Evolutionary conservation across 2,113 vertebrate species (phyloP), one percentile per base, ranked within the genome.

Genomic region (Elaphurus davidianus): DNA sequence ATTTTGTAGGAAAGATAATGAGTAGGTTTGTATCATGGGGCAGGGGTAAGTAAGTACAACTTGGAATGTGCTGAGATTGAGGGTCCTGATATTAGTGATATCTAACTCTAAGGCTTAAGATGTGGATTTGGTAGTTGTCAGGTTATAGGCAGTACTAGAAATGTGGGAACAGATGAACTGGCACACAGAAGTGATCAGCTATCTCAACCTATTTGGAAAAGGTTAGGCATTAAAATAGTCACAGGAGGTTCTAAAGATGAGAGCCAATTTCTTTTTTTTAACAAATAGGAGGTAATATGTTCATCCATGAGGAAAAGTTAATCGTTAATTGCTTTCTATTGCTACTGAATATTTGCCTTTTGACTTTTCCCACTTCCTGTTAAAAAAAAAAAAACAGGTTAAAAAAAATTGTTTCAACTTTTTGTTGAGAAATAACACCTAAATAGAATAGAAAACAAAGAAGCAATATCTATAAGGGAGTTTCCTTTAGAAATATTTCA

Each of bases 401-500:
- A 55, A 12, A 55, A 82, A 85, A 85, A 95, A 50, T 40, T 81
- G 52, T 64, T 97, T 91, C 25, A 64, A 76, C 50, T 33, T 90
- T 90, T 93, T 1, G 94, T 67, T 94, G 85, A 92, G 64, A 81
- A 94, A 94, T 96, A 91, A 85, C 15, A 36, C 74, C 64, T 94
- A 43, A 62, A 81, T 19, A 90, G 85, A 62, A 81, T 15, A 90
- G 85, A 30, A 91, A 94, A 91, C 67, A 96, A 91, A 85, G 43
- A 6, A 10, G 45, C 13, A 86, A 33, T 71, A 60, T 62, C 33
- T 94, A 30, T 81, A 27, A 86, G 23, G 81, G 16, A 89, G 30
- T 67, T 96, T 59, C 86, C 6, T 76, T 52, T 40, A 98, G 81
- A 97, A 90, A 94, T 40, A 98, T 96, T 97, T 96, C 16, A 90